Evolutionary conservation across 2,797 vertebrate species (phyloP), one percentile per base, ranked within the genome.

Genomic region (Taenioides sp.): DNA sequence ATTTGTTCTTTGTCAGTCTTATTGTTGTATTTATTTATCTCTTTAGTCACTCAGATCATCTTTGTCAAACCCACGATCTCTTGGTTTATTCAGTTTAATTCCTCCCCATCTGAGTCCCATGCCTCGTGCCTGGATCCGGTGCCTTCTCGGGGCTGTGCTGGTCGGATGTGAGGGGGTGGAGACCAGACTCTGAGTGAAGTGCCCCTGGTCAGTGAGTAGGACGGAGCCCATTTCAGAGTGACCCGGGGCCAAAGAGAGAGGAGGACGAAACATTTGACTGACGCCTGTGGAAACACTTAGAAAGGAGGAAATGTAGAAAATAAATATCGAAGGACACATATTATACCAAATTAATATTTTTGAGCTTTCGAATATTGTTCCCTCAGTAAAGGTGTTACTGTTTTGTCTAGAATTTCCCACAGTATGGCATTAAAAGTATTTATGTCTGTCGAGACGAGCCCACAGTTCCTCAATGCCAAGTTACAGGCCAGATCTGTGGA

Each of bases 141-240:
- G 65, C 82, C 75, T 52, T 37, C 17, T 12, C 1, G 7, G 16
- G 40, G 74, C 82, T 47, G 80, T 25, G 64, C 62, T 75, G 58
- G 76, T 7, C 40, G 54, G 67, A 55, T 81, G 78, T 52, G 50
- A 1, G 83, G 80, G 84, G 84, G 83, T 47, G 78, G 81, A 57
- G 71, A 78, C 80, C 76, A 63, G 31, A 75, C 72, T 65, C 57
- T 65, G 81, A 84, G 55, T 71, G 78, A 89, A 89, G 86, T 89
- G 87, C 72, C 77, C 84, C 83, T 28, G 80, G 89, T 80, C 83
- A 86, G 79, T 74, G 87, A 83, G 86, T 88, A 86, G 90, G 89
- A 92, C 89, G 84, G 72, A 37, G 86, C 87, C 79, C 82, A 88
- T 92, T 92, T 92, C 80, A 77, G 83, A 49, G 16, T 85, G 87